Base-by-base conservation (phyloP, 2,113 vertebrate species). In the Carettochelys insculpta region DNA sequence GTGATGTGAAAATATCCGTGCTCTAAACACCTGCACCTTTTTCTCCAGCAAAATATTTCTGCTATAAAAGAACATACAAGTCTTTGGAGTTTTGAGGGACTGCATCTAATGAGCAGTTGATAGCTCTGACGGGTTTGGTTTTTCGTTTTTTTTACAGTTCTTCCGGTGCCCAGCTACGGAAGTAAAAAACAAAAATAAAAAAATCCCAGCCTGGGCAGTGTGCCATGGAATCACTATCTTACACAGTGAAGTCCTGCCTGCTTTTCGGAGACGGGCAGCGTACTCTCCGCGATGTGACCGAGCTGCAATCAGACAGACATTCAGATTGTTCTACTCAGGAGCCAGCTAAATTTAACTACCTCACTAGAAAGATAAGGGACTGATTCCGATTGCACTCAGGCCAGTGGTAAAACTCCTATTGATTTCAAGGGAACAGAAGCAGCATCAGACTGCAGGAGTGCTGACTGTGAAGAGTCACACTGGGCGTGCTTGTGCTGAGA, bases 21-120 rank as follows among this genome's bases (percentile, higher is more conserved):
- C 13, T n/a, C 12, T 68, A 4, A 1, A 4, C 1, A 25, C 8
- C 25, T 47, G 48, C 20, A 71, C 31, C 58, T n/a, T 54, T 22
- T 8, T 4, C 3, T 0, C 11, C 0, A 0, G 0, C 4, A 27
- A 34, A 80, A 41, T 8, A 4, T 20, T 82, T 80, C 4, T 6
- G 16, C 38, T 79, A 0, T 5, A 0, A 3, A 78, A 79, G 0
- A 0, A 27, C 4, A 50, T 25, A 11, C n/a, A 9, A 4, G 1
- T 5, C 24, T 89, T 13, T 50, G 48, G 48, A 50, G 14, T 22
- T 86, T 61, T 85, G 38, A 82, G 25, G 0, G 1, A 3, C 11
- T 50, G 56, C 11, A 77, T 45, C 56, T 80, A 80, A 68, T 68
- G 58, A 86, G 85, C 54, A 68, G 47, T 45, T 86, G 77, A 53